Percentiles rank a stretch among this genome's conserved stretches.
Conservation (phyloP, 1,140 invertebrate genomes). For the Drosophila santomea region DNA sequence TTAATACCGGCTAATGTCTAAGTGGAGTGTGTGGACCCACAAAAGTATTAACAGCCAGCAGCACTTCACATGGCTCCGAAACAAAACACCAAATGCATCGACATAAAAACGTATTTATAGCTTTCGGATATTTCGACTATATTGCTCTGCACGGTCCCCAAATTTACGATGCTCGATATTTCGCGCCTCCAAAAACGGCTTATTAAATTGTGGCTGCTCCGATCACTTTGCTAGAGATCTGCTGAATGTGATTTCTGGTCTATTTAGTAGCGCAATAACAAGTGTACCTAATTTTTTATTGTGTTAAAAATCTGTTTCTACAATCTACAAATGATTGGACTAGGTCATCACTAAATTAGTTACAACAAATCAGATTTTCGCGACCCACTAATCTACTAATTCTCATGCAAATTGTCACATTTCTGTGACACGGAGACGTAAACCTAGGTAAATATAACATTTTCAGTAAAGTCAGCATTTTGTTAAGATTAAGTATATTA, state of each 20-base stretch:
- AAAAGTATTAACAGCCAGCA: conserved; percentile 44
- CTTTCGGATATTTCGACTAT: conserved; percentile 35
- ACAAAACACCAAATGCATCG: conserved; percentile 26
- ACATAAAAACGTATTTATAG: conserved; percentile 55
- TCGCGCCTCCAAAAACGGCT: conserved; percentile 26
- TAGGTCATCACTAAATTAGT: neutral
- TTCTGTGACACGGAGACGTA: neutral
- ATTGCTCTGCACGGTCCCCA: conserved; percentile 35
- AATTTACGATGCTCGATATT: conserved; percentile 47
- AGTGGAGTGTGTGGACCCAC: conserved; percentile 34
- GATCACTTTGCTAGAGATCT: conserved; percentile 6
- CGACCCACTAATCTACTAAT: neutral
- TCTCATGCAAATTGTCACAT: neutral
- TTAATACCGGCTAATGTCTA: conserved; percentile 67
- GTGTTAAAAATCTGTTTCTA: too few species aligned
- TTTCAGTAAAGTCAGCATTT: neutral
- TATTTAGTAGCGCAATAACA: conserved; percentile 1
- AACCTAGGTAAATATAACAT: neutral
- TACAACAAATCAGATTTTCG: neutral
- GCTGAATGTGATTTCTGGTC: conserved; percentile 14
- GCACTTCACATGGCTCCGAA: conserved; percentile 9
- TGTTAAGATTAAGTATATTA: neutral
- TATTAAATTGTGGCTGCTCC: conserved; percentile 20
- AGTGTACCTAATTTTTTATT: conserved; percentile 9
- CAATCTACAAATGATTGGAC: too few species aligned